phyloP scores from a whole-genome alignment of 2,797 vertebrate genomes.

The Phrynocephalus vlangalii region DNA sequence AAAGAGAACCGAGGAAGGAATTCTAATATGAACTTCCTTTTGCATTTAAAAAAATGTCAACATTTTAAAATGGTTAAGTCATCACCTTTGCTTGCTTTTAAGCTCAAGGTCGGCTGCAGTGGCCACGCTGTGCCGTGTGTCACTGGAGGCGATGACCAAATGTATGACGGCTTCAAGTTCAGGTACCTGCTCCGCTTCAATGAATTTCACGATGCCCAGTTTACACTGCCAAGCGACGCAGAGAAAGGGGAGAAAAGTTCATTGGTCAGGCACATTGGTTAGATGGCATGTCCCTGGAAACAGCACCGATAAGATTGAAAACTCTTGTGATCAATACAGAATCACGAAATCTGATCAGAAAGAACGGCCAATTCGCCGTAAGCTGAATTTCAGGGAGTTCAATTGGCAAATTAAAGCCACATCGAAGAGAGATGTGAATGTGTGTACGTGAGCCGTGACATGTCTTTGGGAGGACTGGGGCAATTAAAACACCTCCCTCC shows the following conservation, averaged over 20 bases:
- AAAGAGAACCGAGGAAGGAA: background rate
- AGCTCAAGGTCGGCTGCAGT: conserved; percentile 97
- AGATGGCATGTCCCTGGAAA: rapidly evolving
- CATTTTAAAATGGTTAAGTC: background rate
- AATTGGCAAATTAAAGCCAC: no score
- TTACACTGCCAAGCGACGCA: conserved; percentile 86
- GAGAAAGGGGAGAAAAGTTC: conserved; percentile 15
- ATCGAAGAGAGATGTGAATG: no score
- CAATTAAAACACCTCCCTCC: no score
- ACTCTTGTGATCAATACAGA: background rate
- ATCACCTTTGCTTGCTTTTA: conserved; percentile 96
- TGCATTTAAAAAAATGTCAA: background rate
- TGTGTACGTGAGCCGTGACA: no score
- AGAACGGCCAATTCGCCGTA: background rate
- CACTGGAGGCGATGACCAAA: conserved; percentile 95
- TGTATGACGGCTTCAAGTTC: conserved; percentile 96
- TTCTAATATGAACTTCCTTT: no score
- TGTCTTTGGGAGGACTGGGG: no score
- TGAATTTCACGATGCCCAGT: conserved; percentile 96
- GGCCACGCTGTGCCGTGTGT: conserved; percentile 95
- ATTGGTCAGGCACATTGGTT: background rate
- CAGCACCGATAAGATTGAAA: rapidly evolving
- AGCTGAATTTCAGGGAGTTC: background rate
- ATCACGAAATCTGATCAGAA: background rate
- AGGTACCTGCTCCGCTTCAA: conserved; percentile 94